A percentile compares a stretch with the other conserved stretches of the same genome.
These are phyloP conservation scores for Steinernema scapterisci DNA, from an alignment of 2,888 invertebrate species.

Conservation along the genomic window DNA sequence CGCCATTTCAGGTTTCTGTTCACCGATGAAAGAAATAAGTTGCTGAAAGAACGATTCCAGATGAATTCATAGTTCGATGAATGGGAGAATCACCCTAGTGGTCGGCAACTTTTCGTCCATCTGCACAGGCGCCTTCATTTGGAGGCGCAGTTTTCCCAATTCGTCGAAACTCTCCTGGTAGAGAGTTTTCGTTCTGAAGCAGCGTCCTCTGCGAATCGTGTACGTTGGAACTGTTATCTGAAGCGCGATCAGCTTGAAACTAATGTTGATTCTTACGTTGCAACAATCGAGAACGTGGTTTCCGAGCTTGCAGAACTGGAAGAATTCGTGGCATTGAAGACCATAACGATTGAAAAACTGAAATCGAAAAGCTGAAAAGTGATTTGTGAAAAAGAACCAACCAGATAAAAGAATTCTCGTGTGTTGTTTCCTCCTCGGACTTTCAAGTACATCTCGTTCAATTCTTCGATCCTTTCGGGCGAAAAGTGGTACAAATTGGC, in stretches of 20 bases:
- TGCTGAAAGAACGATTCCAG: conserved; percentile 33
- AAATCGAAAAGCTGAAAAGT: too few species aligned
- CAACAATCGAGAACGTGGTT: conserved; percentile 44
- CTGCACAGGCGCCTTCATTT: conserved; percentile 37
- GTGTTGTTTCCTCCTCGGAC: conserved; percentile 35
- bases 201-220: conserved; percentile 43
- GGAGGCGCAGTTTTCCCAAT: conserved; percentile 41
- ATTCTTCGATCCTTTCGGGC: conserved; percentile 16
- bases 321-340: conserved; percentile 43
- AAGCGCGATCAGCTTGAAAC: neutral
- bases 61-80: neutral
- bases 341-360: conserved; percentile 43
- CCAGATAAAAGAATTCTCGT: conserved; percentile 36
- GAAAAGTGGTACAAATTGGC: conserved; percentile 34
- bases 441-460: conserved; percentile 35
- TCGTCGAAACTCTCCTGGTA: conserved; percentile 45
- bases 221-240: conserved; percentile 43
- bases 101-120: conserved; percentile 36
- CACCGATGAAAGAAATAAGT: conserved; percentile 42
- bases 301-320: conserved; percentile 44
- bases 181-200: conserved; percentile 40
- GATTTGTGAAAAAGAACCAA: too few species aligned
- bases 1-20: conserved; percentile 46
- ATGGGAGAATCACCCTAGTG: conserved; percentile 24
- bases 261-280: conserved; percentile 33